Base-by-base conservation (phyloP, 2,888 invertebrate genomes). In the Thecophora atra region DNA sequence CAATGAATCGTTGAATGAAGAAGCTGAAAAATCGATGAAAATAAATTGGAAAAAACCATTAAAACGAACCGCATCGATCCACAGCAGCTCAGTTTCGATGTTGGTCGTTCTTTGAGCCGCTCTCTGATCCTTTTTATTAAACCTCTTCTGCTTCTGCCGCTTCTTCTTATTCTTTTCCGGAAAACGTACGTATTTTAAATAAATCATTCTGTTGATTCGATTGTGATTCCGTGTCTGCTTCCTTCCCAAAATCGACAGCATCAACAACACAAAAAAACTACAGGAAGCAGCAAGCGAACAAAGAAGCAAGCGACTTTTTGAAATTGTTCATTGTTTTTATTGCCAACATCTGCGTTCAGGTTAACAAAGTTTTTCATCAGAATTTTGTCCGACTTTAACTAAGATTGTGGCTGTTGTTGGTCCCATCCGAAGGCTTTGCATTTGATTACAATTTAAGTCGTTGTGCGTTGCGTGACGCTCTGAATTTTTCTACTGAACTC, bases 391-490 rank as follows among this genome's bases (percentile, higher is more conserved):
- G 28, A 15, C 7, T 24, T 24, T 65, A 47, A 47, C 37, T n/a
- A 56, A 19, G 6, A 24, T 54, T n/a, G 21, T 68, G 56, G 56
- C 42, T 68, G 26, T 60, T 68, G 24, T 68, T 56, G 21, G 70
- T 73, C 70, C 24, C 24, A 54, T n/a, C 21, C 7, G 21, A 65
- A 60, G 66, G 52, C 72, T 65, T 21, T 47, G 69, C 30, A 15
- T 47, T 26, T 63, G 70, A 24, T 24, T 54, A 21, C 21, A 3
- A 51, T 21, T n/a, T 21, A 3, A 21, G 54, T 54, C 21, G 19
- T n/a, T 30, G 30, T 30, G 58, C 58, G 58, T 28, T 58, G 58
- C 58, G 62, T 62, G 54, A 21, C 13, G 54, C 21, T n/a, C 21
- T 54, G 54, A 62, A 30, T 17, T 37, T 11, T 37, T 37, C 3